Evolutionary conservation across 1,140 invertebrate genomes (phyloP).

Genomic region (Batillaria attramentaria): DNA sequence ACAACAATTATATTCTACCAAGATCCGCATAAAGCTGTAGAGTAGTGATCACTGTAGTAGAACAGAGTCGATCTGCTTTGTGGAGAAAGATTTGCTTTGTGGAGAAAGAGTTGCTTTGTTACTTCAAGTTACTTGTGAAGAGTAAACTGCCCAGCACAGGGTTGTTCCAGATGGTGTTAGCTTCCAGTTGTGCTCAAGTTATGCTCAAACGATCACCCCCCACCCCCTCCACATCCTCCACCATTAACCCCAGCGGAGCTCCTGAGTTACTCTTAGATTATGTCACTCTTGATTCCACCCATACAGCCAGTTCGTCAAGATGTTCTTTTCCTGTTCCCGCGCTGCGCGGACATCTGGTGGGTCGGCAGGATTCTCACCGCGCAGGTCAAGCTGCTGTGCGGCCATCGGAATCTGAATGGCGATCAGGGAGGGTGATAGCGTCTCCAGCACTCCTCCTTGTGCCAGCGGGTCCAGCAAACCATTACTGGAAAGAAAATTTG

Average conservation of each 20-base stretch:
- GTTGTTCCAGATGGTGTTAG: too few species aligned
- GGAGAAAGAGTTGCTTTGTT: too few species aligned
- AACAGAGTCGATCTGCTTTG: too few species aligned
- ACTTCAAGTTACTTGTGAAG: too few species aligned
- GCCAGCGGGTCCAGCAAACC: conserved; percentile 95
- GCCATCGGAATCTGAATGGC: conserved; percentile 86
- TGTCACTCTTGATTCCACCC: background rate
- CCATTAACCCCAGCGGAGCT: background rate
- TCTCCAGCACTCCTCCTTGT: conserved; percentile 86
- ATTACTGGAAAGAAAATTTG: conserved; percentile 80
- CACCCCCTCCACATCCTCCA: too few species aligned
- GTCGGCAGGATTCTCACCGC: conserved; percentile 80
- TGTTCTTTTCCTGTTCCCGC: conserved; percentile 78
- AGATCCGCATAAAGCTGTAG: too few species aligned
- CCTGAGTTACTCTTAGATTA: background rate
- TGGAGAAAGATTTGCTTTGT: too few species aligned
- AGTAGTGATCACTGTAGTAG: too few species aligned
- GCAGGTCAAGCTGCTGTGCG: conserved; percentile 94
- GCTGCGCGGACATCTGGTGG: conserved; percentile 80
- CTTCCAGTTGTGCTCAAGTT: too few species aligned
- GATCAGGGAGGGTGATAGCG: conserved; percentile 78
- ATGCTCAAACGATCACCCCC: too few species aligned
- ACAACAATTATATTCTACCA: too few species aligned
- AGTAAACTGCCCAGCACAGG: too few species aligned
- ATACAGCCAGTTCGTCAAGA: conserved; percentile 79